Evolutionary conservation across 1,140 invertebrate species (phyloP), one percentile per base, ranked within the genome.

Genomic region (Sarcophaga bullata): DNA sequence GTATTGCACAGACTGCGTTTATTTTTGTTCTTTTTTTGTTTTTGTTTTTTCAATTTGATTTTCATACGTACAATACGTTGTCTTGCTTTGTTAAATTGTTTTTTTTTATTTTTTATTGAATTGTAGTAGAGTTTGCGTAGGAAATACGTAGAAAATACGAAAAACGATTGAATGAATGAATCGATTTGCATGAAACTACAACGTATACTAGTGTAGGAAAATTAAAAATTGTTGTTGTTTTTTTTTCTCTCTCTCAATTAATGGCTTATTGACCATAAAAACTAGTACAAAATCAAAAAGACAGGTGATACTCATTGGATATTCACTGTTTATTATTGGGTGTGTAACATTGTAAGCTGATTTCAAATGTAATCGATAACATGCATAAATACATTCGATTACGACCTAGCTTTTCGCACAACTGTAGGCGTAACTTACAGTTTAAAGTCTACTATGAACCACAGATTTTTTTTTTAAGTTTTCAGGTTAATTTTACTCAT

Each of bases 41-140:
- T 0, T n/a, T n/a, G 15, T n/a, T 6, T 6, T 58, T 58, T 58
- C n/a, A n/a, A 7, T 13, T 7, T 15, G n/a, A 13, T 13, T 58
- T 58, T 58, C 25, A 37, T 37, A 37, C 4, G 25, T 37, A n/a
- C n/a, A n/a, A n/a, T 37, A 2, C 4, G 25, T 37, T 37, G 15
- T 58, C 0, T 68, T 8, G 17, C 6, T 68, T 25, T 68, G 6
- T 68, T n/a, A n/a, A n/a, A n/a, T n/a, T n/a, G n/a, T n/a, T 19
- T 68, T 2, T 17, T 6, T 19, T 17, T 68, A 9, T 68, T 68
- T 19, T 8, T 68, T 19, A 19, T 68, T 62, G n/a, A 8, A n/a
- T 17, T 68, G 62, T 68, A 37, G 25, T 37, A 68, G 62, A 68
- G 62, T 68, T 68, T 68, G 62, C 62, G 62, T 68, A 68, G 62